phyloP scores from a whole-genome alignment of 2,113 vertebrate genomes.

The Prietella phreatophila region DNA sequence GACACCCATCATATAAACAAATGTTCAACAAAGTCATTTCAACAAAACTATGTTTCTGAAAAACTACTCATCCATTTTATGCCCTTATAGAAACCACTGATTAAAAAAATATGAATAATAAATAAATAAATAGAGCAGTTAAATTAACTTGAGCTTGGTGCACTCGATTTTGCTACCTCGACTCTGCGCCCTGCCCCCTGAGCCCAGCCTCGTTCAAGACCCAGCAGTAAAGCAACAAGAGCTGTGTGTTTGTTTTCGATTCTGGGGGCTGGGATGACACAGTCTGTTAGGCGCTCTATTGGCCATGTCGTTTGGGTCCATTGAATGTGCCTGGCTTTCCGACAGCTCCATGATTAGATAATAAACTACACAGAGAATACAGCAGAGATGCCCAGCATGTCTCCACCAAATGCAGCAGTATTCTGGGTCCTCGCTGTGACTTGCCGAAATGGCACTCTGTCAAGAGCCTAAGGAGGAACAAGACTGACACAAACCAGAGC shows the following conservation, averaged over 20 bases:
- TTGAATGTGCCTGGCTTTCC: slow-evolving; percentile 68
- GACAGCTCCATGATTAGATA: slow-evolving; percentile 68
- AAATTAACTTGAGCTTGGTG: slow-evolving; percentile 35
- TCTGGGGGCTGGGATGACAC: slow-evolving; percentile 73
- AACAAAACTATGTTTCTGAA: neutral
- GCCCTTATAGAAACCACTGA: neutral
- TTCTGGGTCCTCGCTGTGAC: slow-evolving; percentile 7
- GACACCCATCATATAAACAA: neutral
- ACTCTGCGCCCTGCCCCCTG: neutral
- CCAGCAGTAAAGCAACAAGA: slow-evolving; percentile 55
- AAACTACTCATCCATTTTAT: neutral
- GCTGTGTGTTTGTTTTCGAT: slow-evolving; percentile 74
- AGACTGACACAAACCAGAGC: slow-evolving; percentile 53
- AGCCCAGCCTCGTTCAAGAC: slow-evolving; percentile 32
- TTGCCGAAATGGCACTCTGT: slow-evolving; percentile 41
- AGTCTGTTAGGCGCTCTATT: slow-evolving; percentile 77
- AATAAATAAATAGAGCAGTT: slow-evolving; percentile 12
- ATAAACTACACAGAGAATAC: slow-evolving; percentile 62
- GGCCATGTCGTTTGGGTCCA: slow-evolving; percentile 75
- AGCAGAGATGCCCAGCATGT: slow-evolving; percentile 43
- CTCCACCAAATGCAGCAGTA: slow-evolving; percentile 24
- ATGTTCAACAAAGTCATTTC: neutral
- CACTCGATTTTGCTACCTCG: slow-evolving; percentile 9
- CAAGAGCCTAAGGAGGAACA: slow-evolving; percentile 38
- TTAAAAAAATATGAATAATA: slow-evolving; percentile 16